A percentile compares a stretch with the other conserved stretches of the same genome.
Evolutionary conservation across 2,797 vertebrate genomes (phyloP).

Genomic region (Iguana delicatissima): DNA sequence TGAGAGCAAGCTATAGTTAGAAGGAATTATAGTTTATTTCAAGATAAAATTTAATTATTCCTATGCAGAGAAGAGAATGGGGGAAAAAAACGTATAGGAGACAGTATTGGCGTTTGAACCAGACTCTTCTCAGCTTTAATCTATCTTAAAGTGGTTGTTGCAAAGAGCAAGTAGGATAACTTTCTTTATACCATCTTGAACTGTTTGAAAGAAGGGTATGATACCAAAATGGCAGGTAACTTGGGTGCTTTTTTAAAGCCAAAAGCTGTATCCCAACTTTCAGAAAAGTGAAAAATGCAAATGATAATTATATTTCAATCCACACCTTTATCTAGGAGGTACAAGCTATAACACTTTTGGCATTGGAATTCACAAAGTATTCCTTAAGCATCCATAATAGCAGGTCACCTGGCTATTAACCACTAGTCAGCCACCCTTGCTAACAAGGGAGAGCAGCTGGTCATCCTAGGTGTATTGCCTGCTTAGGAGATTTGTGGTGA

Average conservation of each 20-base stretch:
- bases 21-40: background rate
- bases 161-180: background rate
- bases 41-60: background rate
- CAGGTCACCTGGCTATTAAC: background rate
- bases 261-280: background rate
- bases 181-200: background rate
- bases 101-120: background rate
- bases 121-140: background rate
- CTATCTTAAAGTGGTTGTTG: background rate
- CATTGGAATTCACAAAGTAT: background rate
- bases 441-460: background rate
- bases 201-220: background rate
- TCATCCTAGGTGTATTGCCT: background rate
- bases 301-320: background rate
- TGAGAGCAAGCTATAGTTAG: background rate
- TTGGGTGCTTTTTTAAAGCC: too few species aligned
- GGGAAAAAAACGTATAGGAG: too few species aligned
- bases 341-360: background rate
- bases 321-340: background rate
- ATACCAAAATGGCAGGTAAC: too few species aligned
- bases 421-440: background rate
- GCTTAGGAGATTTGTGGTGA: background rate
- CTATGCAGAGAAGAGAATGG: background rate
- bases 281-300: background rate
- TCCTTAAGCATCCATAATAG: background rate